phyloP scores from a whole-genome alignment of 2,888 invertebrate species.

The Pollenia angustigena region DNA sequence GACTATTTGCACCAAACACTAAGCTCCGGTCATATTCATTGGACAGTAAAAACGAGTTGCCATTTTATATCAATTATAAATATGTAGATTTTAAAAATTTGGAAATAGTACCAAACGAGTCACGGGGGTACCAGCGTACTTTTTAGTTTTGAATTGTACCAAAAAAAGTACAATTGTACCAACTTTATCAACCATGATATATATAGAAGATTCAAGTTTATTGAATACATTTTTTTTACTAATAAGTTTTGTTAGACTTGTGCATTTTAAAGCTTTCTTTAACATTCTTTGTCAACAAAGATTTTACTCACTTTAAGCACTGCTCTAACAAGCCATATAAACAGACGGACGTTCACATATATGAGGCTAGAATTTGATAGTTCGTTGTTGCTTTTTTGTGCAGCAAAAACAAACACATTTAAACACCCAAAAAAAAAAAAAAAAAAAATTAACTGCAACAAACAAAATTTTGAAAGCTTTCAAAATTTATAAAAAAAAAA shows the following conservation, averaged over 20 bases:
- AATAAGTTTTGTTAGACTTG: not conserved
- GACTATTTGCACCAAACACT: too few relatives aligned
- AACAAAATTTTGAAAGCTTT: slow-evolving; percentile 61
- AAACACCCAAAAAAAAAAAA: slow-evolving; percentile 7
- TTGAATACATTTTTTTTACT: not conserved
- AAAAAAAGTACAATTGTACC: too few relatives aligned
- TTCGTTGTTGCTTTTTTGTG: slow-evolving; percentile 62
- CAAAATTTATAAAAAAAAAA: slow-evolving; percentile 42
- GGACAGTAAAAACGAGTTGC: too few relatives aligned
- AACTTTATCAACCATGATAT: too few relatives aligned
- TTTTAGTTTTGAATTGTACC: too few relatives aligned
- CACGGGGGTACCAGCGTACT: too few relatives aligned
- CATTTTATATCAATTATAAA: too few relatives aligned
- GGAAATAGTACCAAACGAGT: too few relatives aligned
- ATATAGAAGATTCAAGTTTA: too few relatives aligned
- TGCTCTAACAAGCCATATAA: slow-evolving; percentile 33
- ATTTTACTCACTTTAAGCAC: not conserved
- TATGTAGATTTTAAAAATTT: too few relatives aligned
- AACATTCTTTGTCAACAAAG: not conserved
- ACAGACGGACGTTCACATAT: slow-evolving; percentile 44
- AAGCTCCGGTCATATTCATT: too few relatives aligned
- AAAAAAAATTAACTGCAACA: slow-evolving; percentile 18
- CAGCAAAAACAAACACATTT: slow-evolving; percentile 61
- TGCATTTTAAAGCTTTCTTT: not conserved
- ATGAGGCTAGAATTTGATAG: slow-evolving; percentile 71